These are phyloP conservation scores for Megaptera novaeangliae DNA, from an alignment of 2,113 vertebrate species.

Conservation along the genomic window DNA sequence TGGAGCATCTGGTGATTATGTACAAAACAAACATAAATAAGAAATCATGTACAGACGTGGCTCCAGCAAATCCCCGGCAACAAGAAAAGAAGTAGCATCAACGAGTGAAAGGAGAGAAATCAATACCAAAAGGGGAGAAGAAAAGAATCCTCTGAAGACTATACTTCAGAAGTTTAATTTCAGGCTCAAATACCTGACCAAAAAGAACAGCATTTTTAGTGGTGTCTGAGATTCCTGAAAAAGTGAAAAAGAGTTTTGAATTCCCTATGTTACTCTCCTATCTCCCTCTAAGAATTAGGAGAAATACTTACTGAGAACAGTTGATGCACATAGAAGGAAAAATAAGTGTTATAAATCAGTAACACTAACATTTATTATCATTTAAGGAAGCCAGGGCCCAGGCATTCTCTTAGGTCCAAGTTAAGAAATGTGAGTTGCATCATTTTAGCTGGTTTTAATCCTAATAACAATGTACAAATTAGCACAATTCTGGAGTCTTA, in stretches of 20 bases:
- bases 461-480: background rate
- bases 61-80: conserved; percentile 48
- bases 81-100: conserved; percentile 23
- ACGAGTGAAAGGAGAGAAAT: conserved; percentile 51
- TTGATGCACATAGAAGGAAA: background rate
- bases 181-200: background rate
- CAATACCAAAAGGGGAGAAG: conserved; percentile 17
- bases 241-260: background rate
- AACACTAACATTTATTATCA: background rate
- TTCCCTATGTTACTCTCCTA: background rate
- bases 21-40: conserved; percentile 72
- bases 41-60: conserved; percentile 55
- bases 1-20: conserved; percentile 56
- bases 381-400: background rate
- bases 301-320: background rate
- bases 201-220: background rate
- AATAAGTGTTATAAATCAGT: background rate
- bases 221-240: background rate
- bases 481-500: background rate
- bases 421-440: background rate
- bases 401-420: background rate
- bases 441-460: background rate
- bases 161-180: conserved; percentile 44
- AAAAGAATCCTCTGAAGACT: conserved; percentile 6
- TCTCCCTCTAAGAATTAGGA: background rate